Base-by-base conservation (phyloP, 2,113 vertebrate species). In the Laterallus jamaicensis region DNA sequence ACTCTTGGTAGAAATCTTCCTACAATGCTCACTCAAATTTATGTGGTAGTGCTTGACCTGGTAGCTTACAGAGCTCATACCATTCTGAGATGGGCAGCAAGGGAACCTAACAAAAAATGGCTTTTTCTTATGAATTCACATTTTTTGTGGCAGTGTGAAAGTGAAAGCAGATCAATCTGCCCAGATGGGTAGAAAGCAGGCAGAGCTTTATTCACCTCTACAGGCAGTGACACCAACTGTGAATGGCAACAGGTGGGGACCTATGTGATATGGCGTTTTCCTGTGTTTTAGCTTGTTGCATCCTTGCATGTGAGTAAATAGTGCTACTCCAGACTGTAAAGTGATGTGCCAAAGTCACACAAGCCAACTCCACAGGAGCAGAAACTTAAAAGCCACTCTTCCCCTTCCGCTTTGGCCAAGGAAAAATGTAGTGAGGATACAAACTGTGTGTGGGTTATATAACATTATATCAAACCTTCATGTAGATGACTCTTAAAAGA, bases 241-340 rank as follows among this genome's bases (percentile, higher is more conserved):
- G 39, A 60, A 54, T 26, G 5, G 6, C 20, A 21, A 16, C n/a
- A 39, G 14, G 32, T n/a, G 32, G 20, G n/a, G 9, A 73, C 15
- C 17, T 26, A 7, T 0, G 1, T 0, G 0, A n/a, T 50, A 66
- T 22, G 29, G 14, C 37, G 24, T 26, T 64, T 60, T 49, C 44
- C 4, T 32, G 8, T 22, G 15, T 69, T 28, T 44, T 26, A 40
- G 35, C 24, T 31, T 81, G 31, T 52, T 59, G 22, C 15, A 39
- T 42, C 37, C 13, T 35, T 22, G 4, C 15, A 28, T 39, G 20
- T 13, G 8, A 3, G 8, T 16, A 58, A 62, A 18, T 10, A 5
- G 22, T 60, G 7, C 32, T 69, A 9, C 35, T 62, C 19, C 32
- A 58, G 8, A 15, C 2, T 26, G 21, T 28, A 7, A 69, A 69